Conservation (phyloP, 2,797 vertebrate species). For the Gymnothorax javanicus region DNA sequence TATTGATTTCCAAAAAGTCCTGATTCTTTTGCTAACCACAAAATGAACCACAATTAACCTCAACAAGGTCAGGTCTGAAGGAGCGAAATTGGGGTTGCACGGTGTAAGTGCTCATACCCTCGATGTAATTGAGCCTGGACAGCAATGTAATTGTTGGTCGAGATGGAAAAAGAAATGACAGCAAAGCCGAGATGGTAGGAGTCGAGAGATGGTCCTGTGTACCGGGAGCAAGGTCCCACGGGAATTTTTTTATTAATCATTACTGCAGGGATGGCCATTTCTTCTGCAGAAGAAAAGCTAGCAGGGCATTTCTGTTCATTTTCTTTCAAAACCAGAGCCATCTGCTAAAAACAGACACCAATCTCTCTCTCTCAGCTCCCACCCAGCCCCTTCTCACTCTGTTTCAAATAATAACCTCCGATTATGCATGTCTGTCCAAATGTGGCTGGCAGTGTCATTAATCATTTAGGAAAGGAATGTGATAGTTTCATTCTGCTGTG, state of each 20-base stretch:
- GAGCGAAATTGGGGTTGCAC: constrained; percentile 7
- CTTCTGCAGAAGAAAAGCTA: not conserved
- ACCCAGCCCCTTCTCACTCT: not conserved
- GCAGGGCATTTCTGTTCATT: not conserved
- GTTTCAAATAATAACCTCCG: not conserved
- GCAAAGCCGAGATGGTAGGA: not conserved
- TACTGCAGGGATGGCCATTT: not conserved
- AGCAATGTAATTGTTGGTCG: not conserved
- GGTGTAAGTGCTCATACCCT: not conserved
- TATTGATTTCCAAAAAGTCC: not conserved
- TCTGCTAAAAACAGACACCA: not conserved
- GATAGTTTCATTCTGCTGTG: not conserved
- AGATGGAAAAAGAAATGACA: not conserved
- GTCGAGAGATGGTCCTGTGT: not conserved
- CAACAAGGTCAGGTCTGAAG: not conserved
- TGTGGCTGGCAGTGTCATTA: not conserved
- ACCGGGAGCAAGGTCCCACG: not conserved
- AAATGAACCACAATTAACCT: not conserved
- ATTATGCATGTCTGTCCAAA: constrained; percentile 10
- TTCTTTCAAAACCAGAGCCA: not conserved
- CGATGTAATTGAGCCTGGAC: constrained; percentile 7
- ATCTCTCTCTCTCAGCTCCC: not conserved
- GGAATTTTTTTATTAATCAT: not conserved
- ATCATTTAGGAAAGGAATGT: constrained; percentile 3
- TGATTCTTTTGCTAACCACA: not conserved